These are phyloP conservation scores for Ridgeia piscesae DNA, from an alignment of 1,140 invertebrate species.

Conservation along the genomic window DNA sequence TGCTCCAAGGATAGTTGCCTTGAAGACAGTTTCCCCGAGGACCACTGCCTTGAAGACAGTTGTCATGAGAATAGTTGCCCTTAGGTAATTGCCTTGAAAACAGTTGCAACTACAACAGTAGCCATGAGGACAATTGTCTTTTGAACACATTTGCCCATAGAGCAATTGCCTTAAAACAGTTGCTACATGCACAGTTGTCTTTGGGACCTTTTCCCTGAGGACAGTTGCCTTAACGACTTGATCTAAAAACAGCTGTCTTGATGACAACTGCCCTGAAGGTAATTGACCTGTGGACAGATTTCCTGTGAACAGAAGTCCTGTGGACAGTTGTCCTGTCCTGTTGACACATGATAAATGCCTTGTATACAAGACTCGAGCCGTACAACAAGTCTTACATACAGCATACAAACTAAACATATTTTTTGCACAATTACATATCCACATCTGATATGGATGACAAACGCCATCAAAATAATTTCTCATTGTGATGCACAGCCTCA, in stretches of 20 bases:
- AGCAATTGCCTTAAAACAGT: too few species aligned
- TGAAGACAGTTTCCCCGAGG: not conserved
- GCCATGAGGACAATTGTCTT: not conserved
- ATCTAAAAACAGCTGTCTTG: not conserved
- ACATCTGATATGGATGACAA: not conserved
- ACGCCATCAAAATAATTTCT: not conserved
- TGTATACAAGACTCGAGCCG: not conserved
- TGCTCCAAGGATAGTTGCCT: not conserved
- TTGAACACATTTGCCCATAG: too few species aligned
- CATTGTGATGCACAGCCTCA: not conserved
- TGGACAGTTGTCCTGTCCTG: too few species aligned
- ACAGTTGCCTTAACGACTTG: not conserved
- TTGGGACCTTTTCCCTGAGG: too few species aligned
- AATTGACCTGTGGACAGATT: too few species aligned
- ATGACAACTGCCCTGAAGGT: not conserved
- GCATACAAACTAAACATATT: not conserved
- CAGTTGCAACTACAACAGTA: not conserved
- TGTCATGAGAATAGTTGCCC: too few species aligned
- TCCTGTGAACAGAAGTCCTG: too few species aligned
- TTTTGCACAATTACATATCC: not conserved
- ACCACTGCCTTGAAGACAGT: not conserved
- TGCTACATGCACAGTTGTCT: too few species aligned
- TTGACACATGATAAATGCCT: not conserved
- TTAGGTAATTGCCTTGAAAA: not conserved
- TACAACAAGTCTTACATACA: not conserved